Evolutionary conservation across 1,140 invertebrate species (phyloP).

Genomic region (Drosophila pachea): DNA sequence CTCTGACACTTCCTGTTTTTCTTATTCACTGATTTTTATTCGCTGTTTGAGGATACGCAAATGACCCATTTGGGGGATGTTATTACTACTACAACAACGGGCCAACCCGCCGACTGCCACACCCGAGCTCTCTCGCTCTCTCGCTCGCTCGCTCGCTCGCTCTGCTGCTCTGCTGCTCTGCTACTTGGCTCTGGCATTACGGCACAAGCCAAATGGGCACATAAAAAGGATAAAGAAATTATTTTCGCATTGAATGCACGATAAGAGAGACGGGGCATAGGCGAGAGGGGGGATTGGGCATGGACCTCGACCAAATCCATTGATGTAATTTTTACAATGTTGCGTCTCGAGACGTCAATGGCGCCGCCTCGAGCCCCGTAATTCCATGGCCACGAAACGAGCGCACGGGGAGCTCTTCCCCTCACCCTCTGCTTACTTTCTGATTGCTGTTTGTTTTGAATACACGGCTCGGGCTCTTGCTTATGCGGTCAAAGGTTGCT

Average conservation of each 20-base stretch:
- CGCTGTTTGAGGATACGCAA: slow-evolving; percentile 79
- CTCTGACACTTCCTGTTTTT: slow-evolving; percentile 78
- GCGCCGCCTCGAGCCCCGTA: slow-evolving; percentile 41
- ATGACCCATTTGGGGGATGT: slow-evolving; percentile 79
- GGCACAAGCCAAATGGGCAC: slow-evolving; percentile 78
- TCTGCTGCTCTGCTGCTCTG: neutral
- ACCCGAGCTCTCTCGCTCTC: slow-evolving; percentile 21
- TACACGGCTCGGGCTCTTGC: slow-evolving; percentile 18
- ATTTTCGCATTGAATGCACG: slow-evolving; percentile 78
- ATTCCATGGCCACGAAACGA: slow-evolving; percentile 46
- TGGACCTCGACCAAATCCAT: slow-evolving; percentile 56
- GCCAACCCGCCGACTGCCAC: slow-evolving; percentile 44
- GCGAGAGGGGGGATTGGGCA: neutral
- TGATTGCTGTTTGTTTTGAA: slow-evolving; percentile 12
- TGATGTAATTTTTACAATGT: slow-evolving; percentile 72
- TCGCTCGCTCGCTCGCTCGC: neutral
- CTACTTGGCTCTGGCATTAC: slow-evolving; percentile 61
- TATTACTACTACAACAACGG: slow-evolving; percentile 67
- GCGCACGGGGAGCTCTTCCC: slow-evolving; percentile 60
- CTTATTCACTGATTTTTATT: slow-evolving; percentile 79
- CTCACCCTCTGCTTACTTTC: no score
- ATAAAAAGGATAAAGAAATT: slow-evolving; percentile 79
- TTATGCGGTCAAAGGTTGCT: slow-evolving; percentile 62
- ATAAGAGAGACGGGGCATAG: neutral
- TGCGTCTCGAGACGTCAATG: slow-evolving; percentile 47